phyloP scores from a whole-genome alignment of 2,113 vertebrate species.

The Pelmatolapia mariae region DNA sequence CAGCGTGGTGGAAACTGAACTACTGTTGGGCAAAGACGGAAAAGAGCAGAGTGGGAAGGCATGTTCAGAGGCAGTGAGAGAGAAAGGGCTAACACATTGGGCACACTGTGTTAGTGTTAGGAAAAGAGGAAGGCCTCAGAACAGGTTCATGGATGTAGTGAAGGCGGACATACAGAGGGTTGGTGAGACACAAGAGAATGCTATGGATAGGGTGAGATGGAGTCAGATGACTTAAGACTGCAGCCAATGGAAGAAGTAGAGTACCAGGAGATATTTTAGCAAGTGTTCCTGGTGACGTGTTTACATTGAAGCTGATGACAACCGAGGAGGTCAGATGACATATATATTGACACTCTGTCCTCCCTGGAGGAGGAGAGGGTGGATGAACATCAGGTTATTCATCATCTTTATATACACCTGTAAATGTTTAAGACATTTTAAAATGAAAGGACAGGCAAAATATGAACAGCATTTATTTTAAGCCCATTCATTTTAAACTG shows the following conservation, averaged over 20 bases:
- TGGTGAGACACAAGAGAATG: neutral
- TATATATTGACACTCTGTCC: neutral
- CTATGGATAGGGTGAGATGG: neutral
- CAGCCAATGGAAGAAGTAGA: neutral
- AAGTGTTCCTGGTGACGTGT: accelerated
- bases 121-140: neutral
- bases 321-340: neutral
- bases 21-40: neutral
- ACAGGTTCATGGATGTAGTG: neutral
- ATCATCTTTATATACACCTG: neutral
- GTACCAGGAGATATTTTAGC: neutral
- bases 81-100: neutral
- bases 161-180: accelerated
- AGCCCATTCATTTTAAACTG: neutral
- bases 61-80: neutral
- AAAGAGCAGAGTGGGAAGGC: neutral
- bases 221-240: neutral
- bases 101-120: neutral
- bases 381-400: neutral
- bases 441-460: neutral
- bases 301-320: neutral
- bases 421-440: neutral
- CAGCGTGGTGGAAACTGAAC: neutral
- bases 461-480: neutral
- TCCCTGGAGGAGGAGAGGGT: neutral